Evolutionary conservation across 2,888 invertebrate species (phyloP).

Genomic region (Periphyllus acericola): DNA sequence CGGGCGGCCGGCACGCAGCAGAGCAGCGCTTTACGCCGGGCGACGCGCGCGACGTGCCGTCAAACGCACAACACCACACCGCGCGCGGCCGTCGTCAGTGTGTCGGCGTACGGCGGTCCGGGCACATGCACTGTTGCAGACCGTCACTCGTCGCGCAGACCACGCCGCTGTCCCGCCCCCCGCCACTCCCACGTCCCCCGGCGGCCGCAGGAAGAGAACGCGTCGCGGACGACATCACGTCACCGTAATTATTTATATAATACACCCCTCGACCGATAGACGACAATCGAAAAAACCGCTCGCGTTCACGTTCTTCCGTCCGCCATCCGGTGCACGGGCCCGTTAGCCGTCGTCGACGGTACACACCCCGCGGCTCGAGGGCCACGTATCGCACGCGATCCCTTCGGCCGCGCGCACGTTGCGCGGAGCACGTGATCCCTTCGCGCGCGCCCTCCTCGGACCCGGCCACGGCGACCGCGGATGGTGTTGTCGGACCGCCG

Average conservation of each 20-base stretch:
- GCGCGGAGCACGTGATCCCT: slow-evolving; percentile 44
- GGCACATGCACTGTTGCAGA: slow-evolving; percentile 15
- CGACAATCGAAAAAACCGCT: not conserved
- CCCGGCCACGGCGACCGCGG: not conserved
- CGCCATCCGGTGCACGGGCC: not conserved
- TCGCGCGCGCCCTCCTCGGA: not conserved
- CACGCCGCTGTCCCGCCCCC: not conserved
- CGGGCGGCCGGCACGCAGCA: slow-evolving; percentile 4
- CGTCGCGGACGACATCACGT: no score
- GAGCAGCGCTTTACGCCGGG: slow-evolving; percentile 49
- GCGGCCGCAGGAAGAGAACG: no score
- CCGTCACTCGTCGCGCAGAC: not conserved
- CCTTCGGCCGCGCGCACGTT: slow-evolving; percentile 5
- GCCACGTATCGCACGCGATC: slow-evolving; percentile 20
- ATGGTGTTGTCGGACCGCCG: slow-evolving; percentile 18
- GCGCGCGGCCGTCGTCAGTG: slow-evolving; percentile 33
- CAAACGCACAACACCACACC: slow-evolving; percentile 26
- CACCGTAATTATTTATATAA: no score
- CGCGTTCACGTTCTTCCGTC: not conserved
- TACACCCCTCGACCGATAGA: not conserved
- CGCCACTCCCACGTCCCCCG: no score
- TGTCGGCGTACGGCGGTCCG: slow-evolving; percentile 55
- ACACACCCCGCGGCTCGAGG: not conserved
- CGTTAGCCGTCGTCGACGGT: not conserved
- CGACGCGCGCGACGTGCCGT: slow-evolving; percentile 15